Base-by-base conservation (phyloP, 2,888 invertebrate species). In the Drosophila basisetae region DNA sequence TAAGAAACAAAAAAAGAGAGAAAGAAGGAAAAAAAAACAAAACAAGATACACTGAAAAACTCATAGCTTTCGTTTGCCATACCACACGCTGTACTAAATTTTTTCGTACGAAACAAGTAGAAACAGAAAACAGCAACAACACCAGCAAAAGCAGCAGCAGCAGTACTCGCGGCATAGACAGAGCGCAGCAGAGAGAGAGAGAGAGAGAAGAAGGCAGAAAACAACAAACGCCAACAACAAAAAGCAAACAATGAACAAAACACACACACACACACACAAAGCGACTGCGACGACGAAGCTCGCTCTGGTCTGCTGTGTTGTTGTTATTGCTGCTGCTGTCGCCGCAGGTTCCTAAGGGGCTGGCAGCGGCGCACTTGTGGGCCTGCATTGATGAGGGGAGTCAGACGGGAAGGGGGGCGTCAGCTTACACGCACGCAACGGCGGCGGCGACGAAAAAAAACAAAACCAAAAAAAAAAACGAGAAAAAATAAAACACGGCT, bases 1-100 rank as follows among this genome's bases (percentile, higher is more conserved):
- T 64, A 54, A 61, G 37, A 54, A 47, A 49, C 54, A 47, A 61
- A 52, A 54, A 66, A 73, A 70, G 71, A 60, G 37, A 39, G 41
- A 41, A 47, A 58, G 47, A 50, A 61, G 59, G 41, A 64, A 30
- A 49, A 68, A 73, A 73, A 72, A 59, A 74, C 76, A 75, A 77
- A 82, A 86, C 83, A 89, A 86, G 84, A 87, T 89, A 87, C 84
- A 87, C 91, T 87, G 91, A 87, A 87, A 87, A 87, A 90, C 92
- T 91, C 81, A 91, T 92, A 92, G 92, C 92, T 92, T 92, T 92
- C 92, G 88, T 92, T 92, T 91, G 91, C 89, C 91, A 91, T 92
- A 91, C 91, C 90, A 87, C 75, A 87, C 91, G 91, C 91, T 87
- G 91, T 90, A 91, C 91, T 91, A 90, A 89, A 91, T 90, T 90